Conservation (phyloP, 2,888 invertebrate species). For the Eristalinus sepulchralis region DNA sequence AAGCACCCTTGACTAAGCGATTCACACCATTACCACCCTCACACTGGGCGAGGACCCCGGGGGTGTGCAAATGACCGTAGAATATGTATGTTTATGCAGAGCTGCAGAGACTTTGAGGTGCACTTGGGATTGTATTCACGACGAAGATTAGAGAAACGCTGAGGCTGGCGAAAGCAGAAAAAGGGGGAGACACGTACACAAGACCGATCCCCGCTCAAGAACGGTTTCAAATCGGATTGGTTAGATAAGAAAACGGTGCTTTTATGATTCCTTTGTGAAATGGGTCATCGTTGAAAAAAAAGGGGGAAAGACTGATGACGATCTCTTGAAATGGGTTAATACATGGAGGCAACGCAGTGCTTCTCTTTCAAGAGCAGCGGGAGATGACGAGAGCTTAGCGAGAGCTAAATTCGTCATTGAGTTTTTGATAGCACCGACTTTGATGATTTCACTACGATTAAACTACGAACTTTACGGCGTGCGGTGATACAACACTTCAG, state of each 20-base stretch:
- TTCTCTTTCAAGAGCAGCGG: too few species aligned
- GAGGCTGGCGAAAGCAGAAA: constrained; percentile 25
- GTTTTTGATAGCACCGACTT: too few species aligned
- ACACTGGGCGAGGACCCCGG: neutral
- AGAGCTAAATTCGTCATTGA: too few species aligned
- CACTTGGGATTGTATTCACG: constrained; percentile 1
- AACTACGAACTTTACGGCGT: too few species aligned
- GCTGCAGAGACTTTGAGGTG: constrained; percentile 14
- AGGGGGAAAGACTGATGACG: too few species aligned
- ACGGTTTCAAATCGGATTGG: constrained; percentile 36
- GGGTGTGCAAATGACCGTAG: constrained; percentile 50
- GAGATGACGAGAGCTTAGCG: too few species aligned
- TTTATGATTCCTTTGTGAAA: neutral
- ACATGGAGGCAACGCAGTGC: neutral
- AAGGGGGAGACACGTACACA: constrained; percentile 1
- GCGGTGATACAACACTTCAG: too few species aligned
- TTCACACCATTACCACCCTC: constrained; percentile 6
- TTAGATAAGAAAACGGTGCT: constrained; percentile 22
- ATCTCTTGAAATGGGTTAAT: neutral
- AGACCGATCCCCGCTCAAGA: neutral
- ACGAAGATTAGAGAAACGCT: constrained; percentile 49
- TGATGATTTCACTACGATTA: too few species aligned
- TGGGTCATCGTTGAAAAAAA: neutral
- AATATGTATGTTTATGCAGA: constrained; percentile 38
- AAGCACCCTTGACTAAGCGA: constrained; percentile 1